These are phyloP conservation scores for Nineta flava DNA, from an alignment of 2,888 invertebrate species.

Conservation along the genomic window DNA sequence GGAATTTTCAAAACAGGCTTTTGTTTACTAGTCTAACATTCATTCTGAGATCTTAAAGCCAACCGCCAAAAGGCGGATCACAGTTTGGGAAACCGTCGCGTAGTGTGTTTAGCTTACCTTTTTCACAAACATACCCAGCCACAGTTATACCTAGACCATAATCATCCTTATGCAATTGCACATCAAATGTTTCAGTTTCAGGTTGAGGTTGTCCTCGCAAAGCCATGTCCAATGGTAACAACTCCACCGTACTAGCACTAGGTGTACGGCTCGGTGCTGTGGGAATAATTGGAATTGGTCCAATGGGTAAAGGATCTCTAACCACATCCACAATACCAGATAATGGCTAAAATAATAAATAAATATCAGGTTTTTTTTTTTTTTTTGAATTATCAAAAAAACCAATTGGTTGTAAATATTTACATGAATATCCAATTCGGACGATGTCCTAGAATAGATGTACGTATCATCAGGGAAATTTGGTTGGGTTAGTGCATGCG, in stretches of 20 bases:
- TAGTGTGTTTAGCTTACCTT: conserved; percentile 48
- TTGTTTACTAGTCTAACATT: neutral
- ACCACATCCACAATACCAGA: conserved; percentile 50
- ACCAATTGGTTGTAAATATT: conserved; percentile 7
- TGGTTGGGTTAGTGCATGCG: conserved; percentile 15
- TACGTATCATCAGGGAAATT: conserved; percentile 26
- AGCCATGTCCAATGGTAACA: conserved; percentile 39
- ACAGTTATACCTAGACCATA: conserved; percentile 91
- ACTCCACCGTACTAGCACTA: conserved; percentile 10
- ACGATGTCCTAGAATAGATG: conserved; percentile 31
- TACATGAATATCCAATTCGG: conserved; percentile 20
- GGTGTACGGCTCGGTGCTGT: conserved; percentile 2
- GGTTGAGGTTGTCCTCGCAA: conserved; percentile 47
- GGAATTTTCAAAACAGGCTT: neutral
- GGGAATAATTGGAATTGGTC: conserved; percentile 9
- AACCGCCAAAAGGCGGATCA: no score
- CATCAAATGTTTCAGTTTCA: conserved; percentile 81
- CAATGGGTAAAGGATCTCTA: conserved; percentile 33
- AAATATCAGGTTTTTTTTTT: neutral
- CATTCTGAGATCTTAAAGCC: no score
- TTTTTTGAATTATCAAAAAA: no score
- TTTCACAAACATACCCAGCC: conserved; percentile 93
- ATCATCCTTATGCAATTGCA: conserved; percentile 80
- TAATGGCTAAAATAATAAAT: conserved; percentile 31
- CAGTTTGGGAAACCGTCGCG: no score